Conservation (phyloP, 2,113 vertebrate species). For the Microcebus jonahi region DNA sequence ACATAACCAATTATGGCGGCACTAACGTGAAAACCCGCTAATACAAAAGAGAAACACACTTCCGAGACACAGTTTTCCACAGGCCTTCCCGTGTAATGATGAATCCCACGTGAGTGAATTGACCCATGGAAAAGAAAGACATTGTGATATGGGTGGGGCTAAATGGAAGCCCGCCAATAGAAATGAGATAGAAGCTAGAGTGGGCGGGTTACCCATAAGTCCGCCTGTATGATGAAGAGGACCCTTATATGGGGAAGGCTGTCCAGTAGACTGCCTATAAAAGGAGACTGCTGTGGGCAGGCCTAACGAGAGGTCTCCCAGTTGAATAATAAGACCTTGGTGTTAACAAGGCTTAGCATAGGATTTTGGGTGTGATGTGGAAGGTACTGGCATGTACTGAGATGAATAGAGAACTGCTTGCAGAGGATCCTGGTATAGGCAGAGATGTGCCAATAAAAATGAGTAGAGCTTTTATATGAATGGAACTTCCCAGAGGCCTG, state of each 20-base stretch:
- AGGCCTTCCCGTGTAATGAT: neutral
- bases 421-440: neutral
- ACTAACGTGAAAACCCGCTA: neutral
- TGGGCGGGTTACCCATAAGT: neutral
- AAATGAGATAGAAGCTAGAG: neutral
- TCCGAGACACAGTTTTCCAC: neutral
- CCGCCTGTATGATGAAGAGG: neutral
- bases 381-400: neutral
- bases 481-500: neutral
- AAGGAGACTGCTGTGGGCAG: neutral
- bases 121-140: neutral
- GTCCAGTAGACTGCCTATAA: neutral
- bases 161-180: neutral
- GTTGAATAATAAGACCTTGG: neutral
- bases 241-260: neutral
- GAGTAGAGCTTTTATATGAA: neutral
- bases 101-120: neutral
- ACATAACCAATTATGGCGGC: neutral
- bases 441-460: neutral
- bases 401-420: neutral
- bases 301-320: neutral
- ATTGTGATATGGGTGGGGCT: neutral
- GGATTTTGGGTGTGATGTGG: neutral
- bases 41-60: neutral
- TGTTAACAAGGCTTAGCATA: neutral